Base-by-base conservation (phyloP, 2,888 invertebrate genomes). In the Temnothorax ravouxi region DNA sequence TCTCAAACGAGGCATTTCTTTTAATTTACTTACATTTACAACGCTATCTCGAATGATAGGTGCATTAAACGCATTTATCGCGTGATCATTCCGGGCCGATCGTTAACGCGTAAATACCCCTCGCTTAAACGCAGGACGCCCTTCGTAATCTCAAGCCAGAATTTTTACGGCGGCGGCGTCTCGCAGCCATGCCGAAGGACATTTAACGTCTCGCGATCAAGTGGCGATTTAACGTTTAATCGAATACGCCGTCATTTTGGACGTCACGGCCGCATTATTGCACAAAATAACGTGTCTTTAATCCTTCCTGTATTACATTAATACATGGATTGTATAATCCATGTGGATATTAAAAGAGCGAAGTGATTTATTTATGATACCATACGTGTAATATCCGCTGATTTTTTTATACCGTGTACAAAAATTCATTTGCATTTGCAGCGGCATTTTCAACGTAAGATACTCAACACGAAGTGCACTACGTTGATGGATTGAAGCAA, bases 71-170 rank as follows among this genome's bases (percentile, higher is more conserved):
- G 25, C 6, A 18, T 38, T 76, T 52, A 64, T n/a, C 21, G 18
- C 13, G 38, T 8, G 47, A 64, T 52, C 25, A 38, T 18, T 52
- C 25, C 41, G 25, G 8, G 1, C 8, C 15, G 34, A 75, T 41
- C 50, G 9, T 62, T 64, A 76, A 76, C 52, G 38, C 62, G 5
- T 76, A 62, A 76, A 61, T 64, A 6, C 18, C 50, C 18, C 47
- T 15, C 41, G 41, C 11, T 76, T 64, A 52, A 76, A 52, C 11
- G 18, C 38, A 11, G 29, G 21, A 76, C 13, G 21, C 50, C 75
- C 75, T 75, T 62, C 74, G 15, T 62, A 62, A 75, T 75, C 18
- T 62, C 75, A 21, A 64, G 3, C 6, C 18, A 21, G 75, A 61
- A 50, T 75, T 75, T 75, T 75, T 75, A 75, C 50, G 34, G 9